Evolutionary conservation across 2,888 invertebrate species (phyloP).

Genomic region (Rutpela maculata): DNA sequence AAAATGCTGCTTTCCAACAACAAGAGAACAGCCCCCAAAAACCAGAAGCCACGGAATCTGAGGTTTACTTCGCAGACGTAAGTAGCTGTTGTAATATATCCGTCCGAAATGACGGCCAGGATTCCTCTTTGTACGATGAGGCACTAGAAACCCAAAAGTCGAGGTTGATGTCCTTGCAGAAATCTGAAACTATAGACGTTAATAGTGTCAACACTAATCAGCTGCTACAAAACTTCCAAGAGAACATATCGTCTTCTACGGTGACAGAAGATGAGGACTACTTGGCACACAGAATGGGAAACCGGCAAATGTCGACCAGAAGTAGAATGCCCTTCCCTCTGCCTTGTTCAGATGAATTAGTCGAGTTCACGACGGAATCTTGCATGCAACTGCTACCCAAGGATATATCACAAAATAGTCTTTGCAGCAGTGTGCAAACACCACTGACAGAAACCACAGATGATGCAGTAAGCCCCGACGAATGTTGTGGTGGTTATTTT

Average conservation of each 20-base stretch:
- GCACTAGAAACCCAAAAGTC: conserved; percentile 73
- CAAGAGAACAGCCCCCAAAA: conserved; percentile 78
- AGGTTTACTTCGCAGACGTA: conserved; percentile 91
- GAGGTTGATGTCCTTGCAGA: conserved; percentile 71
- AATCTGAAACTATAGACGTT: conserved; percentile 70
- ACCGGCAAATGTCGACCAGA: conserved; percentile 78
- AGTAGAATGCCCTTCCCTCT: conserved; percentile 78
- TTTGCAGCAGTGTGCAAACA: conserved; percentile 71
- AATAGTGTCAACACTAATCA: conserved; percentile 58
- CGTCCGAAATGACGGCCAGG: conserved; percentile 76
- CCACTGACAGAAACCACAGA: conserved; percentile 73
- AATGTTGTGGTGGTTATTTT: conserved; percentile 69
- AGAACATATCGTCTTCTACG: conserved; percentile 65
- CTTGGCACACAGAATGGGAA: conserved; percentile 76
- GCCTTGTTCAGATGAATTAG: conserved; percentile 70
- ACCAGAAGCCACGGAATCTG: conserved; percentile 83
- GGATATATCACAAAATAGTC: conserved; percentile 71
- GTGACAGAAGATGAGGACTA: conserved; percentile 77
- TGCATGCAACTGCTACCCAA: conserved; percentile 66
- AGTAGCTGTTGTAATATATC: conserved; percentile 89
- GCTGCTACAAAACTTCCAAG: conserved; percentile 66
- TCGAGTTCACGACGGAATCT: conserved; percentile 62
- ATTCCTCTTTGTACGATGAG: conserved; percentile 78
- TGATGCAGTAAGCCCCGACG: conserved; percentile 69
- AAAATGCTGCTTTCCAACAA: conserved; percentile 86